Base-by-base conservation (phyloP, 2,888 invertebrate species). In the Oithona nana region DNA sequence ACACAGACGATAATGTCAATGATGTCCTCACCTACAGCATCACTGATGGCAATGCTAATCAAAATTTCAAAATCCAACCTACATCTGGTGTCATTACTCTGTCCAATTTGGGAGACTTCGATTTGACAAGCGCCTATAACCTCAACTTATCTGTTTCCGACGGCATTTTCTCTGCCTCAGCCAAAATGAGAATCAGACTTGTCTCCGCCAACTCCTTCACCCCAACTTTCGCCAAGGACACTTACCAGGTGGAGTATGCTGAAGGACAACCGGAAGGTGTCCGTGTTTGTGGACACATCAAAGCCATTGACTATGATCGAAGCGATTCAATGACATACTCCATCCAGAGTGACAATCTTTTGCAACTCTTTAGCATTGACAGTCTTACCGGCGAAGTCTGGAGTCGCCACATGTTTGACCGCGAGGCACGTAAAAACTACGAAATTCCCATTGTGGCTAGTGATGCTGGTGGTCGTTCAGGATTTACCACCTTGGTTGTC, bases 71-170 rank as follows among this genome's bases (percentile, higher is more conserved):
- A 13, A 82, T 84, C 68, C 77, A 82, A 67, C 75, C 76, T 1
- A 72, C 73, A 1, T 77, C 77, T 11, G 78, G 79, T 3, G 74
- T 85, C 28, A 80, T 88, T 59, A 79, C 80, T 1, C 73, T 88
- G 65, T 81, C 84, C 65, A 84, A 85, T 71, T 79, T 86, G 71
- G 81, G 85, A 65, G 82, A 82, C 69, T 82, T 83, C 68, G 80
- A 81, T 3, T 80, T 82, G 56, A 76, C 79, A 66, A 78, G 80
- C 58, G 75, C 78, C 62, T 81, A 82, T 69, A 75, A 81, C 64
- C 78, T 95, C 64, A 94, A 95, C 76, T 83, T 95, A 39, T 92
- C 93, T 1, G 94, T 90, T 48, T 88, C 88, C 61, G 95, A 97
- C 76, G 93, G 94, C 39, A 88, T 94, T 49, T 93, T 89, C 75